phyloP scores from a whole-genome alignment of 2,113 vertebrate genomes.

The Callionymus lyra region DNA sequence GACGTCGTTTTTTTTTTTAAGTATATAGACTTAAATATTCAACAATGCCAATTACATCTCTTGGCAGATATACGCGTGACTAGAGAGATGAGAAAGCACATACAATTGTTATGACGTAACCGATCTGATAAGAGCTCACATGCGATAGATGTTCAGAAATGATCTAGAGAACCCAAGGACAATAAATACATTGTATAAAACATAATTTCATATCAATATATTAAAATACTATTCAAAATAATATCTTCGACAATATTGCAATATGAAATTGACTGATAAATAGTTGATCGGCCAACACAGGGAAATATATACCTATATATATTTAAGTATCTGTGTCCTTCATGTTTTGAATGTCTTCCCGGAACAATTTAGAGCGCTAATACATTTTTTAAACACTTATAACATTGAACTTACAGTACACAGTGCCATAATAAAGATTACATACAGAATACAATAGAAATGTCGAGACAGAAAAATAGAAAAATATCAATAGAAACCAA shows the following conservation, averaged over 20 bases:
- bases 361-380: constrained; percentile 57
- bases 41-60: constrained; percentile 27
- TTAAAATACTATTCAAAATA: constrained; percentile 71
- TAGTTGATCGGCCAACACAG: constrained; percentile 59
- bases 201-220: constrained; percentile 71
- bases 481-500: constrained; percentile 74
- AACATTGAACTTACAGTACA: constrained; percentile 65
- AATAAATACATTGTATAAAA: constrained; percentile 71
- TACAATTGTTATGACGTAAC: constrained; percentile 44
- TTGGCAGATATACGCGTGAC: constrained; percentile 26
- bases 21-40: constrained; percentile 16
- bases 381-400: constrained; percentile 54
- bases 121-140: constrained; percentile 38
- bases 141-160: constrained; percentile 59
- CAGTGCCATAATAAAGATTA: constrained; percentile 68
- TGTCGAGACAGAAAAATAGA: constrained; percentile 74
- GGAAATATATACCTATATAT: constrained; percentile 54
- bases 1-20: constrained; percentile 17
- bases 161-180: constrained; percentile 49
- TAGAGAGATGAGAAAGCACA: constrained; percentile 47
- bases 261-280: constrained; percentile 66
- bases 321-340: constrained; percentile 53
- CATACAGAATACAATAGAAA: constrained; percentile 68
- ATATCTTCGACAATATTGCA: constrained; percentile 68
- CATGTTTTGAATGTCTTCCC: constrained; percentile 27